phyloP scores from a whole-genome alignment of 2,797 vertebrate genomes.

The Xyrichtys novacula region DNA sequence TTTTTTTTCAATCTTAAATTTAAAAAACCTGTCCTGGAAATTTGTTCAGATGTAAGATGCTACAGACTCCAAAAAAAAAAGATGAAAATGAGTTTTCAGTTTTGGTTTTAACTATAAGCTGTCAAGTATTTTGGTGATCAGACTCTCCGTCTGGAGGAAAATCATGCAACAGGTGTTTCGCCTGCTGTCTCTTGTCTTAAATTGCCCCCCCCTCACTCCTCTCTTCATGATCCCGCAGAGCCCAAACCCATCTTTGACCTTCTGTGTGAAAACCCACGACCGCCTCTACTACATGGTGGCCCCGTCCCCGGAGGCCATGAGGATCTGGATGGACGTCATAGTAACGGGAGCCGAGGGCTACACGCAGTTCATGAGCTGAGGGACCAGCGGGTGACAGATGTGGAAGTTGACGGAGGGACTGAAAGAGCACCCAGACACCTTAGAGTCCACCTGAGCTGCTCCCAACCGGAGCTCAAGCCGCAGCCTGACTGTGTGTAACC shows the following conservation, averaged over 20 bases:
- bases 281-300: constrained; percentile 98
- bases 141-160: constrained; percentile 37
- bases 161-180: constrained; percentile 68
- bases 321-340: constrained; percentile 99
- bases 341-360: constrained; percentile 97
- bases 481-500: constrained; percentile 10
- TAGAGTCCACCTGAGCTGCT: constrained; percentile 36
- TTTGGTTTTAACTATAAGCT: no score
- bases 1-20: neutral
- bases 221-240: constrained; percentile 83
- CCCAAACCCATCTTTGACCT: constrained; percentile 94
- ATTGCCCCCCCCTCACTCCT: constrained; percentile 8
- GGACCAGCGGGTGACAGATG: constrained; percentile 41
- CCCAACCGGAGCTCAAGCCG: constrained; percentile 19
- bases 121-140: neutral
- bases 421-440: constrained; percentile 42
- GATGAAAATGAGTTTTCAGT: neutral
- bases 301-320: constrained; percentile 95
- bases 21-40: neutral
- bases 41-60: neutral
- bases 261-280: constrained; percentile 98
- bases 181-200: constrained; percentile 24
- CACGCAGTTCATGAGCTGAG: constrained; percentile 97
- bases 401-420: constrained; percentile 21
- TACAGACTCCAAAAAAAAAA: neutral